Evolutionary conservation across 2,888 invertebrate species (phyloP), one percentile per base, ranked within the genome.

Genomic region (Nemotelus pantherinus): DNA sequence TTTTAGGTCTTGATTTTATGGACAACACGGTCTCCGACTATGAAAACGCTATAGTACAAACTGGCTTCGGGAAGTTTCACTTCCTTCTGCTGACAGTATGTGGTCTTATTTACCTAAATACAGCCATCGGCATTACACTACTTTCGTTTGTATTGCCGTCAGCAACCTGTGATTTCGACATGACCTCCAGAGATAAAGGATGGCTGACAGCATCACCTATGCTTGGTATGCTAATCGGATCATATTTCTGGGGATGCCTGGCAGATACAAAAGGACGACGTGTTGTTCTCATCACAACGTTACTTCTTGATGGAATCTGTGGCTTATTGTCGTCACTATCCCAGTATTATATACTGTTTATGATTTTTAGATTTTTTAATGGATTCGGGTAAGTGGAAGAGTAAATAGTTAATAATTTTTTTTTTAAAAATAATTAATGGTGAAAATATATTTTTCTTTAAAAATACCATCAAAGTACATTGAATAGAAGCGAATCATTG

Each of bases 21-120:
- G 86, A 85, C 78, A 82, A 83, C 76, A 82, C 84, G 65, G 83
- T 83, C 10, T 84, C 82, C 79, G 85, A 86, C 79, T 86, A 85
- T 80, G 86, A 86, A 80, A 84, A 85, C 79, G 86, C 86, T 6
- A 77, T 86, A 43, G 80, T 83, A 57, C 82, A 84, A 80, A 82
- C 88, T 92, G 95, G 94, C 81, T 94, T 94, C 87, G 95, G 95
- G 78, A 92, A 91, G 85, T 95, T 95, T 88, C 95, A 95, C 86
- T 91, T 92, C 84, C 90, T 91, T 82, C 88, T 95, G 81, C 87
- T 95, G 85, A 89, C 93, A 77, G 87, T 95, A 86, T 92, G 93
- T 83, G 95, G 95, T 43, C 88, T 94, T 84, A 94, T 95, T 80
- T 95, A 94, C 85, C 89, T 94, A 81, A 94, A 94, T 88, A 94